phyloP scores from a whole-genome alignment of 2,113 vertebrate genomes.

The Pagrus major region DNA sequence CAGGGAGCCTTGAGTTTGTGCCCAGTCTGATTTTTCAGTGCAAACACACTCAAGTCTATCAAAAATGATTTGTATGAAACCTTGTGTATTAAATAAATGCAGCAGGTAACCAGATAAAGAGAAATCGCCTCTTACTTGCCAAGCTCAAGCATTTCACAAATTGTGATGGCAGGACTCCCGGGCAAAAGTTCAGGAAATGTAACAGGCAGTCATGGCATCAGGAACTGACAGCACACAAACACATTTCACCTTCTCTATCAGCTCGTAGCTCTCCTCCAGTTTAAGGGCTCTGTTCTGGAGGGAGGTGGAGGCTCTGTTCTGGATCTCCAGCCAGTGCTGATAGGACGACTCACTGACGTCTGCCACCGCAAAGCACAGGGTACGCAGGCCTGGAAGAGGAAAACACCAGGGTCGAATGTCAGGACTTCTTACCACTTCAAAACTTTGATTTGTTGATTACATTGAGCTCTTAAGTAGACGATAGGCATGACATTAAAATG shows the following conservation, averaged over 20 bases:
- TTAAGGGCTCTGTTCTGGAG: constrained; percentile 95
- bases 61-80: constrained; percentile 15
- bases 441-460: not conserved
- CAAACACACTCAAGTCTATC: not conserved
- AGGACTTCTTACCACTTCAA: not conserved
- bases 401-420: constrained; percentile 19
- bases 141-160: not conserved
- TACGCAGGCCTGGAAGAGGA: constrained; percentile 88
- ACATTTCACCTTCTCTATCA: constrained; percentile 91
- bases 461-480: not conserved
- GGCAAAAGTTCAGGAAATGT: not conserved
- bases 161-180: not conserved
- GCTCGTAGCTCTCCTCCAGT: constrained; percentile 96
- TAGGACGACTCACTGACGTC: constrained; percentile 94
- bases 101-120: constrained; percentile 11
- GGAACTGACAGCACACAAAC: not conserved
- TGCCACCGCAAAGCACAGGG: constrained; percentile 94
- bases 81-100: not conserved
- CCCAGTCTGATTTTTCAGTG: constrained; percentile 18
- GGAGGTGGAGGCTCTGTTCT: constrained; percentile 90
- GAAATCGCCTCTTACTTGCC: constrained; percentile 10
- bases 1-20: not conserved
- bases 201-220: not conserved
- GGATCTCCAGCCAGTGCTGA: constrained; percentile 91
- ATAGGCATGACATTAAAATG: not conserved